These are phyloP conservation scores for Cryptotis parvus DNA, from an alignment of 2,113 vertebrate genomes.

Conservation along the genomic window DNA sequence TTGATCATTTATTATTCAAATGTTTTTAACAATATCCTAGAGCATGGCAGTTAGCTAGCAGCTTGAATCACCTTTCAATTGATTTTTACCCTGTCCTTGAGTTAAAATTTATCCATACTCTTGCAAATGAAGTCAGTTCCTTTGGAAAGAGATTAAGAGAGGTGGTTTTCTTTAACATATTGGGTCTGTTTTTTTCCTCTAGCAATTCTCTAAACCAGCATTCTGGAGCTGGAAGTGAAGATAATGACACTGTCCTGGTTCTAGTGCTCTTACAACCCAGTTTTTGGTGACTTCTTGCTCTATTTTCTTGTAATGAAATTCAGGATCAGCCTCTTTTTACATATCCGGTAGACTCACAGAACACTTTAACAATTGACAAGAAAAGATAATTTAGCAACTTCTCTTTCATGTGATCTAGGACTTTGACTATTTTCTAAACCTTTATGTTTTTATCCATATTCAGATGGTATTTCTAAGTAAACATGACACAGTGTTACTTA, in stretches of 20 bases:
- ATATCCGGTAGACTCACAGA: too few species aligned
- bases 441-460: too few species aligned
- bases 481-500: too few species aligned
- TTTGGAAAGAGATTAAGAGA: background rate
- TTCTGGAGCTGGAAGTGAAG: background rate
- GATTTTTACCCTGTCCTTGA: background rate
- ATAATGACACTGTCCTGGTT: background rate
- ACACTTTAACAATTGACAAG: too few species aligned
- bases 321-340: background rate
- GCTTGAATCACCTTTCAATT: background rate
- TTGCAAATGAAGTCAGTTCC: background rate
- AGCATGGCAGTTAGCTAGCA: background rate
- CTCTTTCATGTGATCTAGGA: too few species aligned
- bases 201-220: background rate
- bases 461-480: too few species aligned
- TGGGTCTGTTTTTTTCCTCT: background rate
- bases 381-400: too few species aligned
- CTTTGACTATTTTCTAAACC: too few species aligned
- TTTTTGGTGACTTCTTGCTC: background rate
- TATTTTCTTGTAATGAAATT: background rate
- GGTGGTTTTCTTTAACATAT: background rate
- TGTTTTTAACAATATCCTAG: background rate
- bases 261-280: background rate
- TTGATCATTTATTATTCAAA: background rate
- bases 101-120: background rate